phyloP scores from a whole-genome alignment of 2,888 invertebrate genomes.

The Cylindroiulus punctatus region DNA sequence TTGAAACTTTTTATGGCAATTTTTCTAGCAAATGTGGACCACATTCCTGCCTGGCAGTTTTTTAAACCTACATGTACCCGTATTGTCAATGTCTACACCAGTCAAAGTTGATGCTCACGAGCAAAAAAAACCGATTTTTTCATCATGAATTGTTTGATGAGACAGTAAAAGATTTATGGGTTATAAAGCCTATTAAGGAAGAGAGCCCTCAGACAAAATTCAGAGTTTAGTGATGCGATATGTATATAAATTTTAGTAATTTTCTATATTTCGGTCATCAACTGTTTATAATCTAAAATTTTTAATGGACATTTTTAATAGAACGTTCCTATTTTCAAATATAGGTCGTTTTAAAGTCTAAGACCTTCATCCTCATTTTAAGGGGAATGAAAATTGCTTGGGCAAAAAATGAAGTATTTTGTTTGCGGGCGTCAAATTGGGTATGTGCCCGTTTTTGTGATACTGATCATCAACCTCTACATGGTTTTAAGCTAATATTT shows the following conservation, averaged over 20 bases:
- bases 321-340: constrained; percentile 15
- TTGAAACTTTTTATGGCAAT: background rate
- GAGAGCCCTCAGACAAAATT: background rate
- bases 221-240: background rate
- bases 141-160: background rate
- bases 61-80: background rate
- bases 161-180: background rate
- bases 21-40: background rate
- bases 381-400: constrained; percentile 16
- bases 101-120: background rate
- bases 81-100: background rate
- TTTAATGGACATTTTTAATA: background rate
- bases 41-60: constrained; percentile 15
- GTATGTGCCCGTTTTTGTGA: constrained; percentile 37
- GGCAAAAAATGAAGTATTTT: background rate
- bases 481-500: background rate
- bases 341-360: constrained; percentile 15
- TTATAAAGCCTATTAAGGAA: background rate
- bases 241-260: background rate
- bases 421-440: constrained; percentile 12
- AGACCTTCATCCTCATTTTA: constrained; percentile 38
- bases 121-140: background rate
- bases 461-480: constrained; percentile 12
- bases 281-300: background rate
- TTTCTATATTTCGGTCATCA: constrained; percentile 3